These are phyloP conservation scores for Anser cygnoides DNA, from an alignment of 2,113 vertebrate genomes.

Conservation along the genomic window DNA sequence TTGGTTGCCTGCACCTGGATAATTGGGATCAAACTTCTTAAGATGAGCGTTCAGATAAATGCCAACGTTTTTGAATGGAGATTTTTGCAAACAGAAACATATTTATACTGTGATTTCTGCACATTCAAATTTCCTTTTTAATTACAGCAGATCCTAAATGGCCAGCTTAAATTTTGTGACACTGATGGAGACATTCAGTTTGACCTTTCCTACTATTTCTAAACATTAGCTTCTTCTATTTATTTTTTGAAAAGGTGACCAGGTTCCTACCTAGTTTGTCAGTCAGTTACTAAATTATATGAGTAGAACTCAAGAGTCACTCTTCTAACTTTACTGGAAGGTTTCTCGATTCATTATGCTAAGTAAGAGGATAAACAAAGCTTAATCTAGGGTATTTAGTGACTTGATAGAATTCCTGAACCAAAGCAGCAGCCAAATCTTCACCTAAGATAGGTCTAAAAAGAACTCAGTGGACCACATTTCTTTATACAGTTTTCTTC, in stretches of 20 bases:
- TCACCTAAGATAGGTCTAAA: neutral
- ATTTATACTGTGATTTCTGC: neutral
- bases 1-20: neutral
- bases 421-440: neutral
- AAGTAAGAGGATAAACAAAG: neutral
- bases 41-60: neutral
- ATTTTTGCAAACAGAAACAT: neutral
- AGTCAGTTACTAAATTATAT: neutral
- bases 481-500: slow-evolving; percentile 1
- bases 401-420: neutral
- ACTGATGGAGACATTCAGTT: neutral
- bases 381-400: neutral
- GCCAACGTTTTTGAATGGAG: neutral
- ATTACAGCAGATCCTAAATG: neutral
- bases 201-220: neutral
- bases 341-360: neutral
- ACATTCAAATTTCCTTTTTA: neutral
- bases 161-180: neutral
- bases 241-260: neutral
- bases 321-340: neutral
- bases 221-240: neutral
- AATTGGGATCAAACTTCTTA: neutral
- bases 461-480: neutral
- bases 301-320: neutral
- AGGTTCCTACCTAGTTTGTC: neutral